Conservation (phyloP, 2,888 invertebrate genomes). For the Drosophila demipolita region DNA sequence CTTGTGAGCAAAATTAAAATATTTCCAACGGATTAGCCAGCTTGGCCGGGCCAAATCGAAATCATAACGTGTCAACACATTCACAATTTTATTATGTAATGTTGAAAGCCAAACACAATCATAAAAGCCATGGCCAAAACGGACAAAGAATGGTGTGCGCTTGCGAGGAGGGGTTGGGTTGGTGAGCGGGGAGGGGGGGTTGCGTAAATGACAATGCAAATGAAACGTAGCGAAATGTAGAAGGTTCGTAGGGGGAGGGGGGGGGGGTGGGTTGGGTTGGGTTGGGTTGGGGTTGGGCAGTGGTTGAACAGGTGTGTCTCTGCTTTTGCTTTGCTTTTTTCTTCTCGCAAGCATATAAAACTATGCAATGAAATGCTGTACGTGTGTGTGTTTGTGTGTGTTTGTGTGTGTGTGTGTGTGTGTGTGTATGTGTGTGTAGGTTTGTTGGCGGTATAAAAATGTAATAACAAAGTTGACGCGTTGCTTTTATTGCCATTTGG, state of each 20-base stretch:
- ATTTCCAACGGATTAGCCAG: not conserved
- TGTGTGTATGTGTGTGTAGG: constrained; percentile 11
- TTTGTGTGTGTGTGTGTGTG: constrained; percentile 9
- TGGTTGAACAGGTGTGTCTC: constrained; percentile 67
- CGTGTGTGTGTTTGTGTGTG: constrained; percentile 19
- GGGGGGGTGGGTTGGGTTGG: not conserved
- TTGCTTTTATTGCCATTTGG: constrained; percentile 72
- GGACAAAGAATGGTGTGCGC: not conserved
- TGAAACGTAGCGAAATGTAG: constrained; percentile 35
- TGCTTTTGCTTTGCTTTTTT: constrained; percentile 26
- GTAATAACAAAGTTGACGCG: constrained; percentile 76
- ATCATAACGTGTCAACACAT: constrained; percentile 74
- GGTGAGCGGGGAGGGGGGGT: not conserved
- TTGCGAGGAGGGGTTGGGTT: not conserved
- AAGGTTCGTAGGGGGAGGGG: not conserved
- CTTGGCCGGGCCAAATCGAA: constrained; percentile 51
- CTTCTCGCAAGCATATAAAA: constrained; percentile 49
- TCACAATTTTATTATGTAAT: constrained; percentile 55
- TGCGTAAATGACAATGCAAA: constrained; percentile 65
- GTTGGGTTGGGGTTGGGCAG: constrained; percentile 3
- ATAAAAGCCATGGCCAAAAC: constrained; percentile 41
- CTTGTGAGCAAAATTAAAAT: constrained; percentile 11
- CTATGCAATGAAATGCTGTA: constrained; percentile 41
- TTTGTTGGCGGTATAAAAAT: constrained; percentile 60
- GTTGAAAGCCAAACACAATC: constrained; percentile 63